Base-by-base conservation (phyloP, 2,797 vertebrate species). In the Fratercula arctica region DNA sequence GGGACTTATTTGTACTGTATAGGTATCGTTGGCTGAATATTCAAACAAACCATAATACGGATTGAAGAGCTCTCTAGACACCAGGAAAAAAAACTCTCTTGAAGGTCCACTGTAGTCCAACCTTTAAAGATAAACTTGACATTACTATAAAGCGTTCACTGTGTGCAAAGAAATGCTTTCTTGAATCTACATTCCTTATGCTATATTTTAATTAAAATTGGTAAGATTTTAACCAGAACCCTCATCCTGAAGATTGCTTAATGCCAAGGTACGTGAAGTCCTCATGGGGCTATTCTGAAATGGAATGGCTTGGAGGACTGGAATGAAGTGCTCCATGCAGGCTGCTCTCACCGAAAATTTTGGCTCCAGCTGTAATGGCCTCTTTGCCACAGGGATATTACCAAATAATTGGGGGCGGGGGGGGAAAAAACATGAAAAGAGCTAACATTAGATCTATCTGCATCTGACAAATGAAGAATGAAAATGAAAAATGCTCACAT, bases 1-100 rank as follows among this genome's bases (percentile, higher is more conserved):
- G 86, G 99, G 99, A 98, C 99, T 99, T 97, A 99, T 99, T 98
- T 99, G 99, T 93, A 99, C 99, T 59, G 99, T 99, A 96, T 99
- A 99, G 9, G 99, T 99, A 97, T 99, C 99, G 2, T 99, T 99
- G 97, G 99, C 99, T 50, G 99, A 99, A 97, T 99, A 99, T 95
- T 99, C 99, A 97, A 99, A 99, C 89, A 99, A 98, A 93, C 99
- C 99, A 41, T 99, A 99, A 97, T 99, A 99, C 0, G 99, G 99
- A 97, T 99, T 99, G 97, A 99, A 99, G 87, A 99, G 98, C 91
- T 99, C 99, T 97, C 99, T 98, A 84, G 99, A 99, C 84, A 99
- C 99, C 95, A 99, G 97, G 98, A 99, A 99, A 98, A 99, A 99
- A 94, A 99, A 99, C 96, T 99, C 99, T 96, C 99, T 98, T 61